Evolutionary conservation across 2,797 vertebrate genomes (phyloP), one percentile per base, ranked within the genome.

Genomic region (Lindbergichthys nudifrons): DNA sequence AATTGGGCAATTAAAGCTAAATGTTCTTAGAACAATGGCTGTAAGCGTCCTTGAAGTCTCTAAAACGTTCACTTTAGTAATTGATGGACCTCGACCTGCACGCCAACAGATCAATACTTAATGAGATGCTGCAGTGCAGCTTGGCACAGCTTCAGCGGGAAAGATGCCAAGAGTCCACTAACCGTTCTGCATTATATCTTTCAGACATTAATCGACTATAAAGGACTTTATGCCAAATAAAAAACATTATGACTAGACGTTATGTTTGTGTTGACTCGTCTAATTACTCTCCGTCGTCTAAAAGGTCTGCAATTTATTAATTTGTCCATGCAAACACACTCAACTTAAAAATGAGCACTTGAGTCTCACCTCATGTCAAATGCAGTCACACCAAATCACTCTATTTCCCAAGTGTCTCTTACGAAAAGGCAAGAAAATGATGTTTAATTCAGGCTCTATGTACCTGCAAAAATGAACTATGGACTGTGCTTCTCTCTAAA

Each of bases 101-200:
- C 8, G 56, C 7, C 0, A 57, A 10, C 59, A 47, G 46, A 70
- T 77, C 36, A 18, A 59, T 51, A 65, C 12, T 72, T 39, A 14
- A 57, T 6, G 39, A 8, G 5, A 0, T 58, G 46, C 52, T 59
- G 65, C 47, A 19, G 70, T 41, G 46, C 57, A 41, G 21, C 16
- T 30, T 57, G 48, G 59, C 32, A 53, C 21, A 26, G 1, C 16
- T 19, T n/a, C 69, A 57, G 48, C 13, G 2, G 46, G 10, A 4
- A 16, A 18, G 36, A 26, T 10, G 21, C 52, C 21, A 68, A 39
- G 19, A 46, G 19, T 54, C 61, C 36, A 11, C 21, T 74, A 18
- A 26, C 15, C 21, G 69, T 64, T 19, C 19, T 53, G 10, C 30
- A 11, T 10, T 51, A 2, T 15, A 51, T 51, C 63, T n/a, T 48